Base-by-base conservation (phyloP, 2,888 invertebrate genomes). In the Entomobrya proxima region DNA sequence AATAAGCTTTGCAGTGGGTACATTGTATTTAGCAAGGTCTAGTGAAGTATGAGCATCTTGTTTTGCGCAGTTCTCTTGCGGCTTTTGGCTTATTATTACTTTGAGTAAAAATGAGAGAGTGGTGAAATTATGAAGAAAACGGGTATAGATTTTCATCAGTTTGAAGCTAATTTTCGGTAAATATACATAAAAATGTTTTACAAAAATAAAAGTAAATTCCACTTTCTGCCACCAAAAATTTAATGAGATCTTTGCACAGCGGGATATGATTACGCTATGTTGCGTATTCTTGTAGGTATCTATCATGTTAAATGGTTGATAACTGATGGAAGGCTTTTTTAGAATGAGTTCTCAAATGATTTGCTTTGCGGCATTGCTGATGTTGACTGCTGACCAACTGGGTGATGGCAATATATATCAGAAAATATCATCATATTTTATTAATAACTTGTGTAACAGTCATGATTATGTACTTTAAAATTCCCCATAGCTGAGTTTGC, bases 381-480 rank as follows among this genome's bases (percentile, higher is more conserved):
- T 75, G 55, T 27, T 58, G 32, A n/a, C 18, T 58, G 37, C 30
- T 52, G n/a, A n/a, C n/a, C n/a, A n/a, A n/a, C n/a, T n/a, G n/a
- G n/a, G n/a, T 30, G 30, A 47, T 44, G 72, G 30, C 47, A 32
- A 47, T 72, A 52, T n/a, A n/a, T n/a, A n/a, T n/a, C n/a, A n/a
- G 27, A 35, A 21, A 35, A 75, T 30, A 50, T 52, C 27, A 15
- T 27, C 35, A 55, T 55, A 40, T 40, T 61, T 78, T 78, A 78
- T 78, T 78, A 78, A 77, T 61, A 78, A 64, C 64, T 78, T 78
- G 67, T 50, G 67, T 61, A 67, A 47, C 35, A 64, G 44, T 35
- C 18, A 47, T 67, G 18, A 18, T 7, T 13, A 27, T 47, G 2
- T 21, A 61, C 35, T 64, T 64, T 35, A 37, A 9, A 21, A 37